Base-by-base conservation (phyloP, 2,797 vertebrate genomes). In the Enteromius mattozi region DNA sequence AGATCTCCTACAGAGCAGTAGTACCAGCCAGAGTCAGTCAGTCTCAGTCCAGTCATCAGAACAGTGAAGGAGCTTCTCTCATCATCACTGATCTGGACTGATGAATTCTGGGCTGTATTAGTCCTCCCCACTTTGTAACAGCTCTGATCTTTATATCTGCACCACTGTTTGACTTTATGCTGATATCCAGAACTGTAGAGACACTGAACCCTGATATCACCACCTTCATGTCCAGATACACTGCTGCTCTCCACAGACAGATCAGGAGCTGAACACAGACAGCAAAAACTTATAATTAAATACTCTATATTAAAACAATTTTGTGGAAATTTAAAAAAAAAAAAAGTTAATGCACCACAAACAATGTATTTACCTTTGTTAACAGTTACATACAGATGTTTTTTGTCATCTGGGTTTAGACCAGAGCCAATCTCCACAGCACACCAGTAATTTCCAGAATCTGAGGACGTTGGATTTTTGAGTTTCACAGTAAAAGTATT, bases 111-210 rank as follows among this genome's bases (percentile, higher is more conserved):
- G 66, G 75, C 75, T 87, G 82, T 80, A 51, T 8, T 1, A 16
- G 61, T 82, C 65, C n/a, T 86, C 83, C 47, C 54, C n/a, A 49
- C 78, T 51, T 6, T 33, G 72, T 71, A 65, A 72, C 77, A 90
- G 0, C 2, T 65, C 47, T 19, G 3, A 81, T 77, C 61, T 65
- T 7, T 78, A 19, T 10, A 0, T 63, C 65, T 85, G 80, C 77
- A 85, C 80, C 81, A 88, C 35, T 47, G 10, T 51, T 59, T 85
- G 7, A n/a, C 8, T 33, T 49, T 12, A 79, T 83, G 6, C 69
- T 86, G 61, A 79, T 85, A 88, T 37, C 21, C 24, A 79, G 89
- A 74, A 72, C 83, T 88, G 89, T 90, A 91, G 87, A 89, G 19
- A 91, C 90, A 90, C 87, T 51, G 68, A 4, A 75, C 54, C 37